Percentiles rank a stretch among this genome's conserved stretches.
phyloP scores from a whole-genome alignment of 2,888 invertebrate genomes.

The Ferrisia virgata region DNA sequence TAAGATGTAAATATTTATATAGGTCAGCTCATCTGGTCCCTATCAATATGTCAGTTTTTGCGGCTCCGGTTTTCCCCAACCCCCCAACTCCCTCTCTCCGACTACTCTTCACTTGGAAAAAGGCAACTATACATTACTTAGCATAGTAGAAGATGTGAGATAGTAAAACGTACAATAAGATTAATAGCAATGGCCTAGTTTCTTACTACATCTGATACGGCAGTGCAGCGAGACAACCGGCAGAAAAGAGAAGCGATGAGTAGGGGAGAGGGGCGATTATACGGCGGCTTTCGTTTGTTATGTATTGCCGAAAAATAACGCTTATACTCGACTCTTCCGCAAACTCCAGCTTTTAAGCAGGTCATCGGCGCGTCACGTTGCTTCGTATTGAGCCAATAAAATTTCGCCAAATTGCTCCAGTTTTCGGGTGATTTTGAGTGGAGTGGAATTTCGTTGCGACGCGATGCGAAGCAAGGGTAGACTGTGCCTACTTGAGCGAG shows the following conservation, averaged over 20 bases:
- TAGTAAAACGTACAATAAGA: neutral
- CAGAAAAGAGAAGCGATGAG: neutral
- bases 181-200: conserved; percentile 22
- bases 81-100: neutral
- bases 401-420: neutral
- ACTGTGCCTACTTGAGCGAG: no score
- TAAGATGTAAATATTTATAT: neutral
- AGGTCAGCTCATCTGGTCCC: neutral
- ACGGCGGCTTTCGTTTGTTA: neutral
- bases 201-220: neutral
- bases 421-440: neutral
- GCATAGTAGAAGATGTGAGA: neutral
- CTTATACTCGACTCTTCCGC: neutral
- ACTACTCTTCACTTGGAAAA: neutral
- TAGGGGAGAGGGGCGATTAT: no score
- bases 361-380: neutral
- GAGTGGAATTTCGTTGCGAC: no score
- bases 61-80: neutral
- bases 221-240: neutral
- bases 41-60: neutral
- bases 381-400: neutral
- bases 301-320: neutral
- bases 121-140: neutral
- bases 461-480: no score
- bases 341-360: neutral